Conservation (phyloP, 2,888 invertebrate genomes). For the Globia sparganii region DNA sequence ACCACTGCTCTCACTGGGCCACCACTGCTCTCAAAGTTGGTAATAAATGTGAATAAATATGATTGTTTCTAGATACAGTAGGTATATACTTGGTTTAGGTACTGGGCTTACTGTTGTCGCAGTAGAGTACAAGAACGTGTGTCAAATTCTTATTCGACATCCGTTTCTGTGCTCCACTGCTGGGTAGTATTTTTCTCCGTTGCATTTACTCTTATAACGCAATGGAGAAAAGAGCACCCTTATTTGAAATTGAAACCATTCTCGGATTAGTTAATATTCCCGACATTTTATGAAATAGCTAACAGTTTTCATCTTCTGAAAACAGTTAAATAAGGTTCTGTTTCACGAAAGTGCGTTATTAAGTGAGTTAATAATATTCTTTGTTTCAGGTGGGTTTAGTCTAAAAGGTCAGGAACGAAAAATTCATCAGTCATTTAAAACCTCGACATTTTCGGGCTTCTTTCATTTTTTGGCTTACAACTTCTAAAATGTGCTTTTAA, state of each 20-base stretch:
- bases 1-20: too few relatives aligned
- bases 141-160: neutral
- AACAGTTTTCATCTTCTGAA: neutral
- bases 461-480: neutral
- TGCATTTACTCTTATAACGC: too few relatives aligned
- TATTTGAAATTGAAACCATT: neutral
- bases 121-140: neutral
- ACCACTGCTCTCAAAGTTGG: too few relatives aligned
- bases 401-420: slow-evolving; percentile 18
- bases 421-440: slow-evolving; percentile 20
- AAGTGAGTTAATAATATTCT: neutral
- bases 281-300: neutral
- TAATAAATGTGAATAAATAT: neutral
- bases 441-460: neutral
- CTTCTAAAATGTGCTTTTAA: neutral
- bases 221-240: neutral
- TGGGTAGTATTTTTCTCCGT: too few relatives aligned
- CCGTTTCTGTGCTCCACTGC: too few relatives aligned
- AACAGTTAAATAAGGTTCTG: neutral
- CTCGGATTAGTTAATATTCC: neutral
- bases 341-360: neutral
- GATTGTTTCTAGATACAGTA: neutral
- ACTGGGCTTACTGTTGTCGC: neutral
- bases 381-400: slow-evolving; percentile 48
- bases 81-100: too few relatives aligned